These are phyloP conservation scores for Pipistrellus kuhlii DNA, from an alignment of 2,797 vertebrate genomes.

Conservation along the genomic window DNA sequence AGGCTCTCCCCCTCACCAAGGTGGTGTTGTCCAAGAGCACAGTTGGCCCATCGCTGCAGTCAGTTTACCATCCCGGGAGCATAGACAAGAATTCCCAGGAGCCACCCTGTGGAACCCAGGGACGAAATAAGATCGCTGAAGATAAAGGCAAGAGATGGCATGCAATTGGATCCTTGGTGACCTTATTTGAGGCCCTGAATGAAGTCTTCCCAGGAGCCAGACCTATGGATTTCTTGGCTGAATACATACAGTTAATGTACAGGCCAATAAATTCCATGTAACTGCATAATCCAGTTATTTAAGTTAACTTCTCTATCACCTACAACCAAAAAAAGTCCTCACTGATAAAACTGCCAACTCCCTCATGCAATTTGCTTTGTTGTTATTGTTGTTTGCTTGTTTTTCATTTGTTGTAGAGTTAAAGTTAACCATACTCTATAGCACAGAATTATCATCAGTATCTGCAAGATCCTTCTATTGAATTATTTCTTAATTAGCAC, in stretches of 20 bases:
- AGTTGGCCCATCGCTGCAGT: background rate
- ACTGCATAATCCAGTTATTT: background rate
- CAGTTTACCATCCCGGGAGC: background rate
- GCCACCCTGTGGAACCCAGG: background rate
- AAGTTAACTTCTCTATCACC: conserved; percentile 14
- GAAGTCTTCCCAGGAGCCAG: conserved; percentile 9
- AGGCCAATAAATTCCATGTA: background rate
- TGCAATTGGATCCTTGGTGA: background rate
- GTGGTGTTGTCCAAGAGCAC: background rate
- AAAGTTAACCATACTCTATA: background rate
- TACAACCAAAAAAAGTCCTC: conserved; percentile 12
- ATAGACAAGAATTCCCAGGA: background rate
- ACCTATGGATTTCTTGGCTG: background rate
- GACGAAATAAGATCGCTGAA: background rate
- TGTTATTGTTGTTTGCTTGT: background rate
- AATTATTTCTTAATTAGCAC: background rate
- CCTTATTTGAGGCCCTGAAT: background rate
- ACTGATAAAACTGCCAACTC: background rate
- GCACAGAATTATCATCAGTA: conserved; percentile 16
- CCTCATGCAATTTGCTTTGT: conserved; percentile 8
- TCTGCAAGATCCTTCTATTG: background rate
- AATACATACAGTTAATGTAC: no score
- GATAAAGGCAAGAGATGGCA: background rate
- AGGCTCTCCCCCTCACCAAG: background rate
- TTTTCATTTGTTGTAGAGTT: conserved; percentile 14